Evolutionary conservation across 2,113 vertebrate species (phyloP), one percentile per base, ranked within the genome.

Genomic region (Peromyscus maniculatus): DNA sequence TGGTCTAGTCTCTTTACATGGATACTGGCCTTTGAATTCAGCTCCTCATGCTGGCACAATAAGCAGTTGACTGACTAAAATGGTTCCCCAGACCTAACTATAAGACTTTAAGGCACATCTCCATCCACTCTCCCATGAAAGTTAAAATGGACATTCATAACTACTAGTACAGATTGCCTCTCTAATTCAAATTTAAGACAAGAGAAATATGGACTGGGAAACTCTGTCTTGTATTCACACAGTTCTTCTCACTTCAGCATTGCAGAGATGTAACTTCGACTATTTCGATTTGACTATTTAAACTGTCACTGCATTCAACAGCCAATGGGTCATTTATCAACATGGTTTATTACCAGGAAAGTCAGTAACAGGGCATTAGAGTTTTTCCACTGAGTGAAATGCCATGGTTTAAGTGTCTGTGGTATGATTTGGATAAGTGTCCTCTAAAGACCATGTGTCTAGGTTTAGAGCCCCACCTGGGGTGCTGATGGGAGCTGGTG

Each of bases 321-420:
- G 9, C 4, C 15, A 67, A 75, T 90, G 87, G 93, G 43, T n/a
- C 11, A 87, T 75, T 22, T 43, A 66, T 77, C 12, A 77, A 22
- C 62, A 74, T 72, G 17, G 5, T 0, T 57, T 57, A 46, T n/a
- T 46, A 19, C 36, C 33, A 96, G 33, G 66, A 94, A 93, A 91
- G 28, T 67, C 64, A 92, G 52, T 64, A 28, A 87, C 10, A 31
- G 52, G 46, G 92, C 55, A 1, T 74, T 19, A 49, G 13, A 75
- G 21, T 33, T 92, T 90, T 90, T 74, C n/a, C n/a, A 55, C 7
- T 69, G 43, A 69, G 10, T 21, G 39, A 43, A 74, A 12, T 43
- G 86, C n/a, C 43, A 55, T 91, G 77, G 26, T 94, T 66, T 90
- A 90, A 84, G 64, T 79, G 86, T 86, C 21, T 94, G 75, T 66